Base-by-base conservation (phyloP, 2,113 vertebrate genomes). In the Ciconia stormi region DNA sequence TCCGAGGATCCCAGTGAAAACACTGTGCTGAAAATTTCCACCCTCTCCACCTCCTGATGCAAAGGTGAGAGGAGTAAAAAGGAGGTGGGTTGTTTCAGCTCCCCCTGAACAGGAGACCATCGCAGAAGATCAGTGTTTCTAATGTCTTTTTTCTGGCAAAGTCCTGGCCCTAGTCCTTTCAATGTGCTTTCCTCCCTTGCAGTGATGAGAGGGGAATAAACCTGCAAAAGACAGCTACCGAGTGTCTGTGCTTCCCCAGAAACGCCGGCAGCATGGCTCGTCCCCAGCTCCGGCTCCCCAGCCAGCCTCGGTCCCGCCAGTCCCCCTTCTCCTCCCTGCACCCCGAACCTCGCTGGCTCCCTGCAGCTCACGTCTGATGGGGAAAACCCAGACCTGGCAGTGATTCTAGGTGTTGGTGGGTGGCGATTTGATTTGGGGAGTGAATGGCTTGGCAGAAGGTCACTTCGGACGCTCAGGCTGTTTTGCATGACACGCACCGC, bases 361-460 rank as follows among this genome's bases (percentile, higher is more conserved):
- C 59, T 36, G 18, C 10, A 20, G 4, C n/a, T 44, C 29, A 8
- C 2, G 0, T 40, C n/a, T 42, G 55, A 32, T 7, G 40, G 71
- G 46, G 18, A 27, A 71, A 90, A 8, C 20, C 14, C 69, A 50
- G 59, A 38, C 13, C 40, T 38, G 50, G 4, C 9, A 32, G 56
- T 1, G 2, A 12, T 1, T 1, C 2, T 44, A 6, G 16, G 36
- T 3, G 32, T 7, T 10, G 32, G 11, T 6, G 26, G 8, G 44
- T 14, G 59, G 22, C 3, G 1, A 32, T 74, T 63, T 10, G 13
- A 0, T 1, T 1, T 2, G 1, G 34, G 7, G 26, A 21, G 49
- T 7, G 65, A 74, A 42, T 3, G 10, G 17, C 29, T 79, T 23
- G n/a, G 27, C 12, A 42, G 47, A 72, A 61, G 46, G 29, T 66